Percentiles rank a stretch among this genome's conserved stretches.
These are phyloP conservation scores for Aphelinus certus DNA, from an alignment of 1,140 invertebrate genomes.

Conservation along the genomic window DNA sequence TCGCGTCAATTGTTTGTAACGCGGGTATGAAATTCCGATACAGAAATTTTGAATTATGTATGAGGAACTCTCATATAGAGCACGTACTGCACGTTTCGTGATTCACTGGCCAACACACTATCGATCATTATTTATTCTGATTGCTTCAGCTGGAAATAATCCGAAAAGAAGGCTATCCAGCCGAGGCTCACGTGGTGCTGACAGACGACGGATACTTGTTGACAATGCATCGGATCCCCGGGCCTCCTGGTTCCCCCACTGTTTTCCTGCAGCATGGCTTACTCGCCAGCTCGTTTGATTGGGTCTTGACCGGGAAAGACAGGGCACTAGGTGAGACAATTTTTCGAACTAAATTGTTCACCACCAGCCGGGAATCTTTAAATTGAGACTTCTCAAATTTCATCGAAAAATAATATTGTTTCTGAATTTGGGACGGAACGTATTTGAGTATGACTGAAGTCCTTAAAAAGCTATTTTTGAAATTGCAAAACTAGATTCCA, in stretches of 20 bases:
- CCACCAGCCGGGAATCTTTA: too few species aligned
- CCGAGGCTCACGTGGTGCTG: constrained; percentile 72
- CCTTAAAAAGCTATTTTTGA: too few species aligned
- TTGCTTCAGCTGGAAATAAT: constrained; percentile 69
- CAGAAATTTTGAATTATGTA: not conserved
- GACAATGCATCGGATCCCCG: constrained; percentile 77
- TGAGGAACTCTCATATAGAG: not conserved
- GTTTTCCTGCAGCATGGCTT: constrained; percentile 77
- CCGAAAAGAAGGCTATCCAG: constrained; percentile 72
- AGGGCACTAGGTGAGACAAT: constrained; percentile 70
- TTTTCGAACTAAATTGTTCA: too few species aligned
- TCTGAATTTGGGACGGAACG: not conserved
- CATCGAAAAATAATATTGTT: too few species aligned
- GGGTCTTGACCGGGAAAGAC: constrained; percentile 71
- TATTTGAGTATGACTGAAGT: not conserved
- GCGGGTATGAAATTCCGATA: not conserved
- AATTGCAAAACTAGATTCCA: too few species aligned
- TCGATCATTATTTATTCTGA: not conserved
- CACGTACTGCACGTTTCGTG: not conserved
- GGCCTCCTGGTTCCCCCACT: constrained; percentile 53
- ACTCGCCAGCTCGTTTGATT: constrained; percentile 73
- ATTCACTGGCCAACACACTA: not conserved
- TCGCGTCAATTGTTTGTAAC: not conserved
- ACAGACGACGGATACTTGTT: constrained; percentile 81
- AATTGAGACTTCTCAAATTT: too few species aligned